Evolutionary conservation across 2,888 invertebrate genomes (phyloP).

Genomic region (Drosophila birchii): DNA sequence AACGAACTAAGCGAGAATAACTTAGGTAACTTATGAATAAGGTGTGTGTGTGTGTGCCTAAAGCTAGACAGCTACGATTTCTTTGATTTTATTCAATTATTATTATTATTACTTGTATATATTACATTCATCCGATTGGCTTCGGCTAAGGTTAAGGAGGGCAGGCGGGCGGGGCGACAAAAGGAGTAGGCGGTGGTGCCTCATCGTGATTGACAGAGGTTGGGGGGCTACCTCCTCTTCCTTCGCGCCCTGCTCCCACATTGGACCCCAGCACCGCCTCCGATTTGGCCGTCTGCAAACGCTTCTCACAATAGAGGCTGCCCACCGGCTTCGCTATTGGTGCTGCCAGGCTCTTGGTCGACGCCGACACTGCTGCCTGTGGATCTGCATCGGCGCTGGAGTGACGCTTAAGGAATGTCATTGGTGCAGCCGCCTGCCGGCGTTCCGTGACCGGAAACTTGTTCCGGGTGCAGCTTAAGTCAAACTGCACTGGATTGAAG

Average conservation of each 20-base stretch:
- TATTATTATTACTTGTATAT: slow-evolving; percentile 18
- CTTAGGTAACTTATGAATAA: slow-evolving; percentile 45
- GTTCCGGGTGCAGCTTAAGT: slow-evolving; percentile 87
- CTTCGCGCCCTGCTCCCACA: background rate
- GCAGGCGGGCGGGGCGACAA: slow-evolving; percentile 17
- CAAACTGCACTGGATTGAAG: slow-evolving; percentile 85
- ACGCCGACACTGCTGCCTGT: slow-evolving; percentile 17
- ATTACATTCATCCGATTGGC: slow-evolving; percentile 27
- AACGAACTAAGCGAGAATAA: slow-evolving; percentile 57
- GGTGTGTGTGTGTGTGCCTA: slow-evolving; percentile 23
- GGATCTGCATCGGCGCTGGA: slow-evolving; percentile 13
- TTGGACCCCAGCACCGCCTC: slow-evolving; percentile 75
- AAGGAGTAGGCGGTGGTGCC: background rate
- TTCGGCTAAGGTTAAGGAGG: slow-evolving; percentile 28
- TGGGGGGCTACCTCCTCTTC: background rate
- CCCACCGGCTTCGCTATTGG: slow-evolving; percentile 83
- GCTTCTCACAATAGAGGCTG: slow-evolving; percentile 84
- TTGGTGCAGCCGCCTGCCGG: slow-evolving; percentile 38
- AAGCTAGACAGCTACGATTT: slow-evolving; percentile 21
- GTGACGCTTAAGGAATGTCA: slow-evolving; percentile 31
- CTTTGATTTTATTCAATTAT: slow-evolving; percentile 31
- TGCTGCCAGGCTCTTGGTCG: slow-evolving; percentile 82
- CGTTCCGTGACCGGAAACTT: slow-evolving; percentile 87
- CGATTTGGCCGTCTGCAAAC: slow-evolving; percentile 83
- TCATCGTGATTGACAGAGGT: background rate